Evolutionary conservation across 2,113 vertebrate species (phyloP).

Genomic region (Gymnorhina tibicen): DNA sequence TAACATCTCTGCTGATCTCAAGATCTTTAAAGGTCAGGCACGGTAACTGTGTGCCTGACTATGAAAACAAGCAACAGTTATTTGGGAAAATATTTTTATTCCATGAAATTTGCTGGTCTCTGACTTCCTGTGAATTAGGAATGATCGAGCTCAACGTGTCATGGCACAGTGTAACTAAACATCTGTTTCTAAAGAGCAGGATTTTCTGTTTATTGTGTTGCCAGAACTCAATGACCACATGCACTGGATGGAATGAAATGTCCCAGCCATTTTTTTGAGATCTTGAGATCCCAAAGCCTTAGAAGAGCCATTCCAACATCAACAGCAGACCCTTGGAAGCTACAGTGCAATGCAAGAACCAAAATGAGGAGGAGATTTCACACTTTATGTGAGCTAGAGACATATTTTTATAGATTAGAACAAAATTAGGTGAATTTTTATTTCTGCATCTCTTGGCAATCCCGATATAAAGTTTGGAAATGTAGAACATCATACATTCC

Average conservation of each 20-base stretch:
- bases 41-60: fast-evolving
- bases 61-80: background rate
- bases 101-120: background rate
- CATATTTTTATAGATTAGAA: background rate
- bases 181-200: background rate
- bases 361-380: background rate
- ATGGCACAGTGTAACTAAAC: background rate
- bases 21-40: background rate
- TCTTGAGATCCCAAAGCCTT: background rate
- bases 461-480: background rate
- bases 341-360: background rate
- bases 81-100: background rate
- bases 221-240: background rate
- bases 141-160: background rate
- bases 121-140: background rate
- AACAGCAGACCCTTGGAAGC: background rate
- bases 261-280: background rate
- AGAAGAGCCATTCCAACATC: background rate
- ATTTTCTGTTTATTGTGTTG: background rate
- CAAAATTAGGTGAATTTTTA: fast-evolving
- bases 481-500: no score
- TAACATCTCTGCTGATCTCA: background rate
- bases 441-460: background rate
- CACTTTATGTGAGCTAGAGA: background rate
- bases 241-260: background rate